Percentiles rank a stretch among this genome's conserved stretches.
These are phyloP conservation scores for Cyclargus thomasi DNA, from an alignment of 1,140 invertebrate species.

Conservation along the genomic window DNA sequence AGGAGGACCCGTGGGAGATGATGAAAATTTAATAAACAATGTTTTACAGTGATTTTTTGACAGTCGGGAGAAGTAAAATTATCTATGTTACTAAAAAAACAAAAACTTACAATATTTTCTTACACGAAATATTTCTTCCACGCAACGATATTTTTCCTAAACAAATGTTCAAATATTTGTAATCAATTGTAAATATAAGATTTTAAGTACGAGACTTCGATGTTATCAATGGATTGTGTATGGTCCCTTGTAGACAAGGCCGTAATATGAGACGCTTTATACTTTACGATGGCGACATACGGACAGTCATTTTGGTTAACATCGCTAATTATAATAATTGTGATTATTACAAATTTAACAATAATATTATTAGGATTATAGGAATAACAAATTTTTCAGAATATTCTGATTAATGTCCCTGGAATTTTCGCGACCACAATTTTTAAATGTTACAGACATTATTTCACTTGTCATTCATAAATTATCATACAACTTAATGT, in stretches of 20 bases:
- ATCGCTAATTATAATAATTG: not conserved
- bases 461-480: too few species aligned
- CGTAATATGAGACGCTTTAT: constrained; percentile 57
- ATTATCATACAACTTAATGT: too few species aligned
- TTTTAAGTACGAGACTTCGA: constrained; percentile 19
- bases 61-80: too few species aligned
- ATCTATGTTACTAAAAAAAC: not conserved
- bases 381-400: too few species aligned
- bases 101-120: not conserved
- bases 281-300: constrained; percentile 39
- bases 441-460: too few species aligned
- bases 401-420: too few species aligned
- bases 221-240: constrained; percentile 35
- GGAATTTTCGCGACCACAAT: too few species aligned
- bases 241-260: constrained; percentile 51
- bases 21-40: not conserved
- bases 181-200: constrained; percentile 13
- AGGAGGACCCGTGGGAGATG: not conserved
- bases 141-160: not conserved
- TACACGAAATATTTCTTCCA: too few species aligned
- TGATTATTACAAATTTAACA: not conserved
- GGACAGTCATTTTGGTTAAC: constrained; percentile 21
- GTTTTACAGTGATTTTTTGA: not conserved
- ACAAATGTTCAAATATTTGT: constrained; percentile 8
- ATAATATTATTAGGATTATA: too few species aligned